These are phyloP conservation scores for Glyptemys insculpta DNA, from an alignment of 2,797 vertebrate genomes.

Conservation along the genomic window DNA sequence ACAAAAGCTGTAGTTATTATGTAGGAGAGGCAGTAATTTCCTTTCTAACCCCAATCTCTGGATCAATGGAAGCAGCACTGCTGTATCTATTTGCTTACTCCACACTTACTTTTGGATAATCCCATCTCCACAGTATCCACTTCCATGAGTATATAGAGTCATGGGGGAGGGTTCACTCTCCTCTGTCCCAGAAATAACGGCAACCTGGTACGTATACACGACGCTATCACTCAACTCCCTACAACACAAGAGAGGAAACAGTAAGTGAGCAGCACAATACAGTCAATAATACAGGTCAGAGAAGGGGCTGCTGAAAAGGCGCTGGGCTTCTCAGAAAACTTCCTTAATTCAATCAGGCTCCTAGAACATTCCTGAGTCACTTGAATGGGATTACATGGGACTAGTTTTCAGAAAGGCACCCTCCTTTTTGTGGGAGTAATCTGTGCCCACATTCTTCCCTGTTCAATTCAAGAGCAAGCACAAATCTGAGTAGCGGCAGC, in stretches of 20 bases:
- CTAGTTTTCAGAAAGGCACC: neutral
- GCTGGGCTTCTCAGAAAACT: neutral
- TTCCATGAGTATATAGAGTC: slow-evolving; percentile 88
- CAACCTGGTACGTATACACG: slow-evolving; percentile 90
- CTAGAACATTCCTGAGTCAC: accelerated
- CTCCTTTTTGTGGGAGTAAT: neutral
- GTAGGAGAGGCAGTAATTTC: slow-evolving; percentile 38
- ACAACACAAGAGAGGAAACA: slow-evolving; percentile 47
- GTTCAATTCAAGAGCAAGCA: accelerated
- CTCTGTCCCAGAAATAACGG: slow-evolving; percentile 85
- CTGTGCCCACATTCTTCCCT: accelerated
- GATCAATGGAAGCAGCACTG: neutral
- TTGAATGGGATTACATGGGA: neutral
- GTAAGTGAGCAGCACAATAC: neutral
- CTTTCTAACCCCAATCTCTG: slow-evolving; percentile 9
- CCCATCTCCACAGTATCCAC: slow-evolving; percentile 96
- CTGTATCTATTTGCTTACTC: neutral
- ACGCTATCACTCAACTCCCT: slow-evolving; percentile 87
- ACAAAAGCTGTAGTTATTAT: neutral
- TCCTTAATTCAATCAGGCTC: neutral
- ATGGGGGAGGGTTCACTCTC: slow-evolving; percentile 92
- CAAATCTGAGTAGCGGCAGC: neutral
- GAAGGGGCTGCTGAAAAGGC: neutral
- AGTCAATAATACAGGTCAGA: neutral
- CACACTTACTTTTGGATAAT: slow-evolving; percentile 92